Evolutionary conservation across 2,797 vertebrate species (phyloP), one percentile per base, ranked within the genome.

Genomic region (Galagoides demidoff): DNA sequence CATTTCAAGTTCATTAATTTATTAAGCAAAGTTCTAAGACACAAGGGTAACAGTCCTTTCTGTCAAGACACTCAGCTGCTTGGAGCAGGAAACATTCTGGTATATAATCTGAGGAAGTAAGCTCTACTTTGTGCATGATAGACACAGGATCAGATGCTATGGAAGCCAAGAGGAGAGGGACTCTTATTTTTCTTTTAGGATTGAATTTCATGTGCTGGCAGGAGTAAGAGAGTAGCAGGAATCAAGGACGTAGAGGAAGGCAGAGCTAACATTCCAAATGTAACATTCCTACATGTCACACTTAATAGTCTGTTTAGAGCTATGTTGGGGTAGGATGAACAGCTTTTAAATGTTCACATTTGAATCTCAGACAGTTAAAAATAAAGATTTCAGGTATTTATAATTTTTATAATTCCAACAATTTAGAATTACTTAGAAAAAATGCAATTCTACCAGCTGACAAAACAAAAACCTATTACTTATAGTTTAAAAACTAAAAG

Each of bases 1-100:
- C 86, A 94, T 71, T 93, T 95, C 34, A 74, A 74, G 3, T 91
- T 73, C 79, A 83, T 31, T 74, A 64, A 92, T 78, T 85, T 23
- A 83, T 63, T 94, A 49, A 95, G 43, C 34, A 68, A 63, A 92
- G 64, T 29, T 90, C 4, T 34, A 81, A 63, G 57, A 88, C 39
- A 73, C 6, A 94, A 90, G 63, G 20, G 52, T 8, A 63, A 76
- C 25, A n/a, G 52, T 37, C 63, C 43, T 70, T 85, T 11, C 34
- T 85, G 37, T 64, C 19, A 73, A 84, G 45, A 92, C 68, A 76
- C 6, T 77, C 77, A 29, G 34, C 45, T 49, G 12, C 52, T 39
- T 77, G 49, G 29, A 71, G 22, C 25, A 31, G n/a, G 29, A 92
- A 68, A 77, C 4, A 59, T 25, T 92, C 70, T 43, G 39, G 23